Conservation (phyloP, 2,113 vertebrate species). For the Tachycineta bicolor region DNA sequence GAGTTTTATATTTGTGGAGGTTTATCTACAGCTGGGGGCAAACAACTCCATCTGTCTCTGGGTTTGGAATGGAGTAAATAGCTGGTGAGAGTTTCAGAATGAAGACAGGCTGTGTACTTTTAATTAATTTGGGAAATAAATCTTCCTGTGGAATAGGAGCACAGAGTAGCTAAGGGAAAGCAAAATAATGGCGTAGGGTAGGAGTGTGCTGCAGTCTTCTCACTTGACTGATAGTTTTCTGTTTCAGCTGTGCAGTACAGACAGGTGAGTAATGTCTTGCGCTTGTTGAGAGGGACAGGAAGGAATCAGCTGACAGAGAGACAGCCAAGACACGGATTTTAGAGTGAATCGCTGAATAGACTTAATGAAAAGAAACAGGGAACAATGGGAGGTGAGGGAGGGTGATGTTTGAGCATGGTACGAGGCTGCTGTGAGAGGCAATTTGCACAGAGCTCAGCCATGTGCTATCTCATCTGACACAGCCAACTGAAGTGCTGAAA, state of each 20-base stretch:
- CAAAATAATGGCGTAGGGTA: neutral
- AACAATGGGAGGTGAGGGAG: conserved; percentile 22
- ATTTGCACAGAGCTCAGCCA: neutral
- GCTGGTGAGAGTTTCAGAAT: neutral
- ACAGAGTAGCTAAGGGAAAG: neutral
- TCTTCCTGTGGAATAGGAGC: neutral
- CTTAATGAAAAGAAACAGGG: conserved; percentile 32
- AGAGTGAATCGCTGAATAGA: neutral
- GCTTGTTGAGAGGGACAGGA: neutral
- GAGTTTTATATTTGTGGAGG: neutral
- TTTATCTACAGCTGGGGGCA: neutral
- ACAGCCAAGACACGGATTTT: neutral
- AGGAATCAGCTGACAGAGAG: neutral
- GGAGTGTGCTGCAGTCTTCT: neutral
- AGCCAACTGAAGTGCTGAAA: neutral
- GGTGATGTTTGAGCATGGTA: neutral
- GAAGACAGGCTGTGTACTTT: neutral
- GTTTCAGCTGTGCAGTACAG: neutral
- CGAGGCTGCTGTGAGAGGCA: neutral
- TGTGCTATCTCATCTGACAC: neutral
- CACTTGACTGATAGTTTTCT: neutral
- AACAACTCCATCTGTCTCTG: neutral
- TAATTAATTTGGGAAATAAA: conserved; percentile 15
- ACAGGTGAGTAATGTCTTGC: neutral
- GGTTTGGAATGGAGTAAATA: neutral